Percentiles rank a stretch among this genome's conserved stretches.
Conservation (phyloP, 2,888 invertebrate genomes). For the Pterostichus niger region DNA sequence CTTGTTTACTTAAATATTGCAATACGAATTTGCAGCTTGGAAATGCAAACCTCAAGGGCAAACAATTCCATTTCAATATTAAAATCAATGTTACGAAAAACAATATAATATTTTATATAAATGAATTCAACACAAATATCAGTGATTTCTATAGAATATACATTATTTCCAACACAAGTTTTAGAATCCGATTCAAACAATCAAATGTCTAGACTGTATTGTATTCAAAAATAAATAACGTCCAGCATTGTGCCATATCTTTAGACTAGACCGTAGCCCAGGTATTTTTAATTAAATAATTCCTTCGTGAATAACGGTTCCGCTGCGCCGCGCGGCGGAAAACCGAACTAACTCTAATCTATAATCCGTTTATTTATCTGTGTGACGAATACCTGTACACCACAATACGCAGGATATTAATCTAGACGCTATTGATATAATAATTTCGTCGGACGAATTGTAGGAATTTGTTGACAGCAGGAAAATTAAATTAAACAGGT, state of each 20-base stretch:
- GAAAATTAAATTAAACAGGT: too few relatives aligned
- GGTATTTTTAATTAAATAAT: conserved; percentile 57
- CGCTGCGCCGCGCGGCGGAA: not conserved
- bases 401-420: conserved; percentile 10
- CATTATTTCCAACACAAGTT: too few relatives aligned
- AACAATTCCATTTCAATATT: too few relatives aligned
- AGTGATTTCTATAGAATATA: too few relatives aligned
- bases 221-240: conserved; percentile 6
- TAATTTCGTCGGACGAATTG: not conserved
- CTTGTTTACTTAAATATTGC: too few relatives aligned
- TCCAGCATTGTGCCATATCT: conserved; percentile 9
- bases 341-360: conserved; percentile 30
- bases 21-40: too few relatives aligned
- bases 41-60: too few relatives aligned
- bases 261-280: not conserved
- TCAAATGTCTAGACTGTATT: not conserved
- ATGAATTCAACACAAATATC: too few relatives aligned
- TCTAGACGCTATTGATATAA: not conserved
- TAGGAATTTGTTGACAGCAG: too few relatives aligned
- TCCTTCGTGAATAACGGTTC: not conserved
- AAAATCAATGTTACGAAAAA: too few relatives aligned
- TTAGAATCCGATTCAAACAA: too few relatives aligned
- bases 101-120: too few relatives aligned
- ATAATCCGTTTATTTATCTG: conserved; percentile 24
- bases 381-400: conserved; percentile 24